Evolutionary conservation across 1,140 invertebrate species (phyloP).

Genomic region (Nasonia giraulti): DNA sequence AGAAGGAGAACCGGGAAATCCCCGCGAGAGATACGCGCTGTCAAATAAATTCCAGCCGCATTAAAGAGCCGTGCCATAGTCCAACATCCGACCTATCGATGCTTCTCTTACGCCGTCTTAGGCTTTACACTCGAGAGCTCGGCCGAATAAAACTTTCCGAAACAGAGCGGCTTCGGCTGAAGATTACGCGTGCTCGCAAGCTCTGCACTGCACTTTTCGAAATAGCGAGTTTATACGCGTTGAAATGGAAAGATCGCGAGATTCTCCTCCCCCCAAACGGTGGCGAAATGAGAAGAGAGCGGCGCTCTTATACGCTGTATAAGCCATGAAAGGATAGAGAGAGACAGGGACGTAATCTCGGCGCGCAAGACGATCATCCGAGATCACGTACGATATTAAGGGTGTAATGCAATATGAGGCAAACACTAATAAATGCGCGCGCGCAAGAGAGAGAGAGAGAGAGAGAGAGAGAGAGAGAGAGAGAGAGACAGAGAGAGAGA

Average conservation of each 20-base stretch:
- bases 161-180: not conserved
- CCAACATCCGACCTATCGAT: constrained; percentile 22
- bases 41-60: constrained; percentile 38
- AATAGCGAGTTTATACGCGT: not conserved
- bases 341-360: too few species aligned
- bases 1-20: not conserved
- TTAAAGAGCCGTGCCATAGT: constrained; percentile 5
- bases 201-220: not conserved
- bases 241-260: constrained; percentile 21
- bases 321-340: not conserved
- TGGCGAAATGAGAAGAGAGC: not conserved
- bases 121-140: constrained; percentile 20
- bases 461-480: too few species aligned
- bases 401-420: too few species aligned
- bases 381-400: too few species aligned
- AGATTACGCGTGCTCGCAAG: not conserved
- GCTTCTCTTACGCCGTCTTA: constrained; percentile 17
- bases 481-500: not conserved
- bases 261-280: too few species aligned
- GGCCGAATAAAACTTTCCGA: not conserved
- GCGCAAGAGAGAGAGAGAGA: not conserved
- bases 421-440: not conserved
- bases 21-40: not conserved
- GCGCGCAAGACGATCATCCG: too few species aligned
- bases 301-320: too few species aligned